Evolutionary conservation across 2,113 vertebrate genomes (phyloP).

Genomic region (Sialia sialis): DNA sequence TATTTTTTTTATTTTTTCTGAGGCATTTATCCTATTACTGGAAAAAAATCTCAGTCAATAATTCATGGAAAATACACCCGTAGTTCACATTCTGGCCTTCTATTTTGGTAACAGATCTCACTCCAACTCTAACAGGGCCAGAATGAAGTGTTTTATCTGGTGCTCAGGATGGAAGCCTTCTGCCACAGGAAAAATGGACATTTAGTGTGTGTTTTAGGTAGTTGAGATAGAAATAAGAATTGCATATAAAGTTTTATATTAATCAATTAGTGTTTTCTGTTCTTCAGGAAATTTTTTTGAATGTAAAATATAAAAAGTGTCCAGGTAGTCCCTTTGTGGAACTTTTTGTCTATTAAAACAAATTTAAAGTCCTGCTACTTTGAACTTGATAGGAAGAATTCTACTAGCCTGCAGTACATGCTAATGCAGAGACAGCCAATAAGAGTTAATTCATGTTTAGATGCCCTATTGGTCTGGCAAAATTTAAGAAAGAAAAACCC

Average conservation of each 20-base stretch:
- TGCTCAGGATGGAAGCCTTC: neutral
- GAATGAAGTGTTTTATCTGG: neutral
- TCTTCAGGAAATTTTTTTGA: neutral
- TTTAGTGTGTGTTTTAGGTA: neutral
- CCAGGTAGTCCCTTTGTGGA: neutral
- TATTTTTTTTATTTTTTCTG: neutral
- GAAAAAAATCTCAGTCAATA: slow-evolving; percentile 19
- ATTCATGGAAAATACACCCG: neutral
- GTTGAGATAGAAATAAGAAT: neutral
- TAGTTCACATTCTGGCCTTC: slow-evolving; percentile 9
- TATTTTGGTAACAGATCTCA: slow-evolving; percentile 26
- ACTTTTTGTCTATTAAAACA: neutral
- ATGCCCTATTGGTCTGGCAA: neutral
- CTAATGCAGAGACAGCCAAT: neutral
- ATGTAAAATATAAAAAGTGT: neutral
- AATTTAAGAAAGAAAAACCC: neutral
- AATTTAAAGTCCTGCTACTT: neutral
- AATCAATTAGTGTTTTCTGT: neutral
- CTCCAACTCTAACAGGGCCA: neutral
- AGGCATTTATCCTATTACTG: neutral
- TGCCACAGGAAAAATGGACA: neutral
- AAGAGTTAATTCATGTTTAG: neutral
- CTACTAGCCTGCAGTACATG: neutral
- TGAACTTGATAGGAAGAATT: neutral
- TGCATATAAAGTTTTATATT: neutral